phyloP scores from a whole-genome alignment of 2,888 invertebrate genomes.

The Andrena bucephala region DNA sequence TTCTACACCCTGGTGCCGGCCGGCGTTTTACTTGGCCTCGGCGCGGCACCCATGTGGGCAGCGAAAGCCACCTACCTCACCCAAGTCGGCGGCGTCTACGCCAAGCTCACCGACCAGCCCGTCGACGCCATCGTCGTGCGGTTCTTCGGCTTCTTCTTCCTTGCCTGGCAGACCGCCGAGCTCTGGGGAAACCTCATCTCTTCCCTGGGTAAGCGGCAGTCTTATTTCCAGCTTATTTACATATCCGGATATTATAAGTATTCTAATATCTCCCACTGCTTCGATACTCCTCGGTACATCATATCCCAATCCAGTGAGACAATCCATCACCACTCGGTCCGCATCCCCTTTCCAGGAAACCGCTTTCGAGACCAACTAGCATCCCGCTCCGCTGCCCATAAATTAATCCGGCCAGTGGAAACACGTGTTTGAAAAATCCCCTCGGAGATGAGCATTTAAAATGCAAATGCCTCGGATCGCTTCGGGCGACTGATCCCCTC shows the following conservation, averaged over 20 bases:
- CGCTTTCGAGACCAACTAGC: neutral
- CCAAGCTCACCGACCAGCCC: conserved; percentile 94
- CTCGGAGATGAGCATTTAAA: conserved; percentile 24
- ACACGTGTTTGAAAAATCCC: neutral
- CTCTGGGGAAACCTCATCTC: conserved; percentile 98
- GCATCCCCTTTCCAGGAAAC: neutral
- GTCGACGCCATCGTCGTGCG: conserved; percentile 97
- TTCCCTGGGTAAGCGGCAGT: conserved; percentile 90
- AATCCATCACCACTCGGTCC: neutral
- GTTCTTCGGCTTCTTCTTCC: conserved; percentile 99
- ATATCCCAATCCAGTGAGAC: neutral
- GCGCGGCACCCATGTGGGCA: conserved; percentile 99
- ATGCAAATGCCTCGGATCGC: conserved; percentile 33
- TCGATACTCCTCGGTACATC: no score
- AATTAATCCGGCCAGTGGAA: conserved; percentile 16
- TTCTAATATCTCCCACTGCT: no score
- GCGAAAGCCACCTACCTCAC: conserved; percentile 99
- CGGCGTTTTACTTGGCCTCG: conserved; percentile 96
- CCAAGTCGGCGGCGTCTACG: conserved; percentile 96
- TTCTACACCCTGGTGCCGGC: conserved; percentile 97
- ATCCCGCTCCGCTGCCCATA: neutral
- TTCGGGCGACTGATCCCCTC: neutral
- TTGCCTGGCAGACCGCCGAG: conserved; percentile 98
- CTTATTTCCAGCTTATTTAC: no score
- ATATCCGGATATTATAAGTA: no score